Evolutionary conservation across 2,113 vertebrate genomes (phyloP), one percentile per base, ranked within the genome.

Genomic region (Montifringilla adamsi): DNA sequence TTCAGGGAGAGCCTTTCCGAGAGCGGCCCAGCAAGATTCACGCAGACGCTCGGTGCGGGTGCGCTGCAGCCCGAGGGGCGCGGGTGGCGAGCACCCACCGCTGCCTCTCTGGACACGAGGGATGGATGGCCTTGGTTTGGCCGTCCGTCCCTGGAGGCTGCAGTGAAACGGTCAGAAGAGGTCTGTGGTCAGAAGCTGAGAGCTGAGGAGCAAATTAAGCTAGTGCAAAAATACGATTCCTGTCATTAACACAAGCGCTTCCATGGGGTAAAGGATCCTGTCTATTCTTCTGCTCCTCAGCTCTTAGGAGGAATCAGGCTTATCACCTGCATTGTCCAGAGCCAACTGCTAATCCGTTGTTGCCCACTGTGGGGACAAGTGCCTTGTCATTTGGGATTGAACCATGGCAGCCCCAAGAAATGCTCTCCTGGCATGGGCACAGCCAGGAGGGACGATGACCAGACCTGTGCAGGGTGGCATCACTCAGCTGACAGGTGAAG

Each of bases 291-390:
- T 14, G 69, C 33, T 30, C 12, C 59, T 30, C 77, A 10, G 56
- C 39, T 46, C 52, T 62, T 4, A 3, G 9, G 39, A 63, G 30
- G 26, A 35, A 44, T 15, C 66, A 17, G 41, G 21, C 44, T 64
- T 7, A 0, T 12, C 47, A 33, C 47, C 63, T 24, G 44, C 39
- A 0, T 5, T 22, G 30, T 10, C 60, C 74, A 19, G 22, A 53
- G 37, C n/a, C 28, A 4, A 1, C 4, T 12, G 6, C 28, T 47
- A 22, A 46, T 14, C 62, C 24, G 0, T 14, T 2, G 6, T 15
- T 44, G 37, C 41, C 69, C 49, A 0, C 53, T 11, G 27, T 10
- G n/a, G 53, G 14, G 6, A 60, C 4, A 0, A 0, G 33, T 8
- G 50, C 16, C 33, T 26, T 15, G 6, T 27, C 9, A 62, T 23